Percentiles rank a stretch among this genome's conserved stretches.
Conservation (phyloP, 2,113 vertebrate species). For the Scalopus aquaticus region DNA sequence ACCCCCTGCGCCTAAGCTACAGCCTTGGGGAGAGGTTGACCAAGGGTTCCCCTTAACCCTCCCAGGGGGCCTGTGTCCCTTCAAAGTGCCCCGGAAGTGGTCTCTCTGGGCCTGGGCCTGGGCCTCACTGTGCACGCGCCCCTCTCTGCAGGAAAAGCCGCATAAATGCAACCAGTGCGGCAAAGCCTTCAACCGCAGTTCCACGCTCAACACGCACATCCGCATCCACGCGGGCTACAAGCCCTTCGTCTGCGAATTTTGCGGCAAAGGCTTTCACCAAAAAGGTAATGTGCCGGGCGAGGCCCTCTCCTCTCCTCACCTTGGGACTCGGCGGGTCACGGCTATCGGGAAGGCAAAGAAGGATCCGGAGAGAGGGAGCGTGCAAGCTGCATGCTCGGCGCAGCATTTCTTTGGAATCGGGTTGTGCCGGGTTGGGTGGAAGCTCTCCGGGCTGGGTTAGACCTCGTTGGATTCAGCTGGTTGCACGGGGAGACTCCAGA, state of each 20-base stretch:
- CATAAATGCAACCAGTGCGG: constrained; percentile 99
- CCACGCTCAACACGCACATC: constrained; percentile 98
- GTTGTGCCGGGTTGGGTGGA: background rate
- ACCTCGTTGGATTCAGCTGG: background rate
- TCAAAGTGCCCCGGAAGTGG: background rate
- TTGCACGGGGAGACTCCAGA: background rate
- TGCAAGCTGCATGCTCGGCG: background rate
- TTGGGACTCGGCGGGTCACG: background rate
- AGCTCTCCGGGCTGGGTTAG: background rate
- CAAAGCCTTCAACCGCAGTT: constrained; percentile 99
- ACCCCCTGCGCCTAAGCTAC: background rate
- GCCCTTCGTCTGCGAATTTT: constrained; percentile 98
- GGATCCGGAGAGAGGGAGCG: background rate
- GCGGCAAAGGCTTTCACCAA: constrained; percentile 99
- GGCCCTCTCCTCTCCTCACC: constrained; percentile 39
- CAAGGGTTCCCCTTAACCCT: background rate
- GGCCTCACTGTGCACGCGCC: constrained; percentile 47
- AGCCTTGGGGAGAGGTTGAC: background rate
- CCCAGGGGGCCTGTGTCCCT: background rate
- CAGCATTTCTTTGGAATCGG: constrained; percentile 58
- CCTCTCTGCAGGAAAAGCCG: constrained; percentile 92
- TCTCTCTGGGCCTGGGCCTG: background rate
- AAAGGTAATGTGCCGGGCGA: constrained; percentile 89
- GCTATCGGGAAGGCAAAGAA: background rate
- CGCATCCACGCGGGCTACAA: constrained; percentile 99